Conservation (phyloP, 2,113 vertebrate genomes). For the Rousettus leschenaultii region DNA sequence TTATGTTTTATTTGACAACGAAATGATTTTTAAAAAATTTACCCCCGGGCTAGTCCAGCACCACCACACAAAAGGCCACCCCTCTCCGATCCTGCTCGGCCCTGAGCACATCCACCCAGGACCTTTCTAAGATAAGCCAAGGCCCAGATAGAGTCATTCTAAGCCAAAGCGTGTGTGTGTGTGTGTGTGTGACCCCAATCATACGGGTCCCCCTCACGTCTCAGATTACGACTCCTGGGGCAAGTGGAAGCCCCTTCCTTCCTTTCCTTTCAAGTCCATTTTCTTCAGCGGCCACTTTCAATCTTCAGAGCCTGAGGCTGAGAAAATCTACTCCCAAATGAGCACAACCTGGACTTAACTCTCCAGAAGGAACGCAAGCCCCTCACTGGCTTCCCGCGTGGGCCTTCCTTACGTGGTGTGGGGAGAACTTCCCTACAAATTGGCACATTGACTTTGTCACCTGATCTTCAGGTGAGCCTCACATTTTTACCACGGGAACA, state of each 20-base stretch:
- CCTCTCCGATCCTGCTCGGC: not conserved
- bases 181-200: not conserved
- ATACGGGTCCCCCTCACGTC: not conserved
- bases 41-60: not conserved
- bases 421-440: not conserved
- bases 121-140: not conserved
- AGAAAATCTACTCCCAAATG: not conserved
- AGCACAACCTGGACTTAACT: not conserved
- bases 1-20: not conserved
- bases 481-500: not conserved
- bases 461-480: not conserved
- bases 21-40: not conserved
- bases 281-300: not conserved
- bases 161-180: not conserved
- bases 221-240: not conserved
- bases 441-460: rapidly evolving
- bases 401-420: not conserved
- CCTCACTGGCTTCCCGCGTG: not conserved
- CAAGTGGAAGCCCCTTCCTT: too few species aligned
- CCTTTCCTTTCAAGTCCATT: not conserved
- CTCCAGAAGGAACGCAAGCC: not conserved
- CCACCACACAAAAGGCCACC: not conserved
- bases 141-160: not conserved
- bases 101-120: not conserved
- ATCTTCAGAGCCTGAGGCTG: not conserved